A percentile compares a stretch with the other conserved stretches of the same genome.
phyloP scores from a whole-genome alignment of 2,888 invertebrate species.

The Eurytoma californica region DNA sequence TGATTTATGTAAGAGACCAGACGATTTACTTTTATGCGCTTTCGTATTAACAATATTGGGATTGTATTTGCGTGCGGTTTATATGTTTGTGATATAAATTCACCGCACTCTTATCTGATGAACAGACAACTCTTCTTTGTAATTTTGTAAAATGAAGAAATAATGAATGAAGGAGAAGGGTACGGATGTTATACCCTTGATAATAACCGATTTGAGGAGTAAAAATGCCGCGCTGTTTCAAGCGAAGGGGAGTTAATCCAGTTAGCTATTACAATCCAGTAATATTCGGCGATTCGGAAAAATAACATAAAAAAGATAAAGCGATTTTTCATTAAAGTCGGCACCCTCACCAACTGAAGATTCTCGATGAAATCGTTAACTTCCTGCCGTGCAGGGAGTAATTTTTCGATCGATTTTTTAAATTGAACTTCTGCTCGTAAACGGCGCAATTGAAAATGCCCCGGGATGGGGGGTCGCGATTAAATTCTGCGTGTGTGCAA shows the following conservation, averaged over 20 bases:
- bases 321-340: slow-evolving; percentile 29
- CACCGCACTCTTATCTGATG: too few relatives aligned
- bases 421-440: slow-evolving; percentile 46
- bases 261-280: slow-evolving; percentile 24
- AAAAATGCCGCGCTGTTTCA: neutral
- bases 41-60: slow-evolving; percentile 9
- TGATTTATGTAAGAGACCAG: slow-evolving; percentile 8
- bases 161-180: too few relatives aligned
- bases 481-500: slow-evolving; percentile 12
- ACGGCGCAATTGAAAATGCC: slow-evolving; percentile 50
- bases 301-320: neutral
- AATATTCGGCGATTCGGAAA: slow-evolving; percentile 2
- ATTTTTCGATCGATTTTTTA: slow-evolving; percentile 48
- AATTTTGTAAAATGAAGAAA: too few relatives aligned
- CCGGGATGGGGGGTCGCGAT: neutral
- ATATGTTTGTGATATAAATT: too few relatives aligned
- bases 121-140: too few relatives aligned
- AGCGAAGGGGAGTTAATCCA: slow-evolving; percentile 5
- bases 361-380: slow-evolving; percentile 46
- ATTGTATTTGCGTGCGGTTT: neutral
- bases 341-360: neutral
- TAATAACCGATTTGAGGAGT: too few relatives aligned
- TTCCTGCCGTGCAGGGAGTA: slow-evolving; percentile 42
- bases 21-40: neutral
- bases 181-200: too few relatives aligned